phyloP scores from a whole-genome alignment of 2,113 vertebrate species.

The Manacus vitellinus region DNA sequence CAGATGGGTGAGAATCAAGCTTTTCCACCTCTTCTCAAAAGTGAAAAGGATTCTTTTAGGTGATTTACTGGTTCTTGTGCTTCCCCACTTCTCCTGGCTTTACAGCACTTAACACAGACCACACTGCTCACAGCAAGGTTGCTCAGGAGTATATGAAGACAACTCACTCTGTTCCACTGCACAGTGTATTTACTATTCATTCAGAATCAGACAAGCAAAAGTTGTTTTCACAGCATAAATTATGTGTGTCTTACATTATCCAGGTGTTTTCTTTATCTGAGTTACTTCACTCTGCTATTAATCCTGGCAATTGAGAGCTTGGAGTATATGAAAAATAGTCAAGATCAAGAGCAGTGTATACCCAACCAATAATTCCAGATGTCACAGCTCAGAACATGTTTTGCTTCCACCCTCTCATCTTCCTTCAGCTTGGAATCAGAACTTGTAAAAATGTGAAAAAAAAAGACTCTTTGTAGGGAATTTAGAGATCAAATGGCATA shows the following conservation, averaged over 20 bases:
- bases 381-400: conserved; percentile 12
- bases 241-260: not conserved
- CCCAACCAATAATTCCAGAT: conserved; percentile 38
- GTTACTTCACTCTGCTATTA: conserved; percentile 16
- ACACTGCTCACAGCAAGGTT: not conserved
- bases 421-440: conserved; percentile 9
- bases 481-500: not conserved
- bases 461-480: not conserved
- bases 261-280: not conserved
- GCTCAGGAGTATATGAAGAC: not conserved
- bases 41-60: not conserved
- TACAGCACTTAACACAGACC: not conserved
- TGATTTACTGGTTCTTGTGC: not conserved
- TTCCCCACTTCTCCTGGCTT: not conserved
- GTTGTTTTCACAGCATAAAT: not conserved
- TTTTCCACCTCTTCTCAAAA: not conserved
- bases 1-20: not conserved
- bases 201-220: not conserved
- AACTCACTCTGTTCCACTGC: not conserved
- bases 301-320: not conserved
- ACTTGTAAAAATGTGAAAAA: not conserved
- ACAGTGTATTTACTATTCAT: not conserved
- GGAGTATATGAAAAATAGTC: not conserved
- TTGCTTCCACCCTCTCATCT: conserved; percentile 18
- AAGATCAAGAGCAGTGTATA: not conserved